A percentile compares a stretch with the other conserved stretches of the same genome.
These are phyloP conservation scores for Leptothorax acervorum DNA, from an alignment of 2,888 invertebrate genomes.

Conservation along the genomic window DNA sequence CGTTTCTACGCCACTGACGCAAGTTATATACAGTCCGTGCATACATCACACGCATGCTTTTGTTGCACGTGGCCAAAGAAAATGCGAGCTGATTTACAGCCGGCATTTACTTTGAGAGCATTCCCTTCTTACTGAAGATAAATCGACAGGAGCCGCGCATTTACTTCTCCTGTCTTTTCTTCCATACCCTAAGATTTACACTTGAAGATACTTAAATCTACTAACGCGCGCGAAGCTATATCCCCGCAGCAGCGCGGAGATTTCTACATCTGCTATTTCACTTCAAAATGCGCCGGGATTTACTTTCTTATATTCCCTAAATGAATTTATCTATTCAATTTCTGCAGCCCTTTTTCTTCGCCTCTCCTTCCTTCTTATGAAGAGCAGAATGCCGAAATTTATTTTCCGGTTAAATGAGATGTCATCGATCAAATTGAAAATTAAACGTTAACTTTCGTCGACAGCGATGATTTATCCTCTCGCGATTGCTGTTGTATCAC, in stretches of 20 bases:
- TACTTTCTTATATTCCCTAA: background rate
- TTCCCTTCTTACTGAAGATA: constrained; percentile 73
- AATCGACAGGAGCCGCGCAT: constrained; percentile 68
- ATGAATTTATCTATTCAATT: constrained; percentile 51
- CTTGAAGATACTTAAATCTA: constrained; percentile 61
- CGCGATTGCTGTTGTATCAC: background rate
- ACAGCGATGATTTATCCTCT: background rate
- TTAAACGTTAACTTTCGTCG: background rate
- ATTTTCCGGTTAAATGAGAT: constrained; percentile 11
- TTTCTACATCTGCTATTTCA: constrained; percentile 37
- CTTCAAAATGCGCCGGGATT: constrained; percentile 22
- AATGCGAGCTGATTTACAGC: constrained; percentile 76
- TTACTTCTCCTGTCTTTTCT: constrained; percentile 60
- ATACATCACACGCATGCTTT: constrained; percentile 66
- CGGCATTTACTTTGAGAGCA: constrained; percentile 72
- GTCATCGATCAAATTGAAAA: constrained; percentile 21
- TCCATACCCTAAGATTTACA: constrained; percentile 56
- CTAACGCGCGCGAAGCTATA: constrained; percentile 18
- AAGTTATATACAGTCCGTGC: constrained; percentile 57
- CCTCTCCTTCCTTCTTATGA: background rate
- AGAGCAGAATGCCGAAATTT: constrained; percentile 22
- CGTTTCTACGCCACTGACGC: constrained; percentile 35
- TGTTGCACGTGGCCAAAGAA: constrained; percentile 70
- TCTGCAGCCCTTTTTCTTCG: background rate
- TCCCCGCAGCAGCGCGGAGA: background rate